Evolutionary conservation across 2,888 invertebrate genomes (phyloP), one percentile per base, ranked within the genome.

Genomic region (Rhogogaster chlorosoma): DNA sequence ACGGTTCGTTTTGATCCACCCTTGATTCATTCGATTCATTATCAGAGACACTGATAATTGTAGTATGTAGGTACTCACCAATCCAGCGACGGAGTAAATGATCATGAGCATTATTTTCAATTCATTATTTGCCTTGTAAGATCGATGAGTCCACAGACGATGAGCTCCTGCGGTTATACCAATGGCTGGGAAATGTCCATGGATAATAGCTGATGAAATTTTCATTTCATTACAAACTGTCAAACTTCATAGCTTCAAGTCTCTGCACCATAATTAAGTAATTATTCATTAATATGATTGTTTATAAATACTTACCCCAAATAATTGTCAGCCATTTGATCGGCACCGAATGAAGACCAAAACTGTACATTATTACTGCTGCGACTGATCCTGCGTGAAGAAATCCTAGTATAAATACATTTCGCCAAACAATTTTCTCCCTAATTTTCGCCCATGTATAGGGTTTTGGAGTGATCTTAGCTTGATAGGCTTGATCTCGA

Each of bases 91-190:
- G 18, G 36, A 53, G 57, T 78, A 78, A 10, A 57, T 15, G n/a
- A 78, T 36, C 78, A 78, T 78, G 2, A 78, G 32, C 9, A 32
- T 7, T 53, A 78, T 78, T 26, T 32, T 15, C 0, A 78, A n/a
- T 32, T 32, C 36, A 32, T 36, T 53, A 0, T 78, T 78, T 9
- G 78, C 78, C 36, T 78, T 78, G 36, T 78, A 78, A 26, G 78
- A 32, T 2, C 78, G 57, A 57, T 78, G 78, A 18, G n/a, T 32
- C 78, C 78, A 78, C 22, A 57, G 78, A 6, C 78, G 53, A 57
- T 78, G 78, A 32, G 57, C 78, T 32, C 78, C 78, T 10, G 78
- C 78, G 18, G 78, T 53, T 32, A 9, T 12, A 18, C 78, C 78
- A 18, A 78, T 0, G 18, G 9, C n/a, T 26, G 57, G 6, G 15